phyloP scores from a whole-genome alignment of 2,888 invertebrate species.

The Megaustenia siamemsis region DNA sequence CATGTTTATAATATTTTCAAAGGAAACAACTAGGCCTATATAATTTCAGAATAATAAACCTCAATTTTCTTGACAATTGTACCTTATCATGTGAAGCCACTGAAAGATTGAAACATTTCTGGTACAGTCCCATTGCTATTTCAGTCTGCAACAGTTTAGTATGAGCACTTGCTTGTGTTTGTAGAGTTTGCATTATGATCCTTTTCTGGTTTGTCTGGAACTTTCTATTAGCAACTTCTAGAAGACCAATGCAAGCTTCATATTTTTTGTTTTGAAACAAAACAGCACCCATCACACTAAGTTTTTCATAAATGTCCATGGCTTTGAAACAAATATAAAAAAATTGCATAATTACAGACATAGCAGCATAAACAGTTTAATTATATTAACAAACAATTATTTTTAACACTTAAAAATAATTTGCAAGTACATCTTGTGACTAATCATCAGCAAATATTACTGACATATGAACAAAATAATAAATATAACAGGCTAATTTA shows the following conservation, averaged over 20 bases:
- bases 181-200: conserved; percentile 74
- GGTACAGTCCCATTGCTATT: conserved; percentile 73
- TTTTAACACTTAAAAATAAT: too few relatives aligned
- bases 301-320: conserved; percentile 77
- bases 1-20: too few relatives aligned
- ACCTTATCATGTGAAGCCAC: conserved; percentile 74
- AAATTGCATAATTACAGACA: too few relatives aligned
- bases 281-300: conserved; percentile 76
- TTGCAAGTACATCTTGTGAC: too few relatives aligned
- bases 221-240: conserved; percentile 73
- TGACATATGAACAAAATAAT: too few relatives aligned
- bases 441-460: too few relatives aligned
- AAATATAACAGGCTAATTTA: too few relatives aligned
- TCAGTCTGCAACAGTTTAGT: conserved; percentile 70
- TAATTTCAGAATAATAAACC: too few relatives aligned
- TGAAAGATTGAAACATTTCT: conserved; percentile 75
- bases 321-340: conserved; percentile 64
- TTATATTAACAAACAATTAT: too few relatives aligned
- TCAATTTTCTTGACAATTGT: not conserved
- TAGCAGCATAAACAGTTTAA: too few relatives aligned
- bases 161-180: conserved; percentile 75
- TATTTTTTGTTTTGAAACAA: conserved; percentile 71
- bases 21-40: too few relatives aligned
- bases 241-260: conserved; percentile 72
- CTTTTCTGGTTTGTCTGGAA: conserved; percentile 78